Conservation (phyloP, 2,888 invertebrate species). For the Drosophila anomalata region DNA sequence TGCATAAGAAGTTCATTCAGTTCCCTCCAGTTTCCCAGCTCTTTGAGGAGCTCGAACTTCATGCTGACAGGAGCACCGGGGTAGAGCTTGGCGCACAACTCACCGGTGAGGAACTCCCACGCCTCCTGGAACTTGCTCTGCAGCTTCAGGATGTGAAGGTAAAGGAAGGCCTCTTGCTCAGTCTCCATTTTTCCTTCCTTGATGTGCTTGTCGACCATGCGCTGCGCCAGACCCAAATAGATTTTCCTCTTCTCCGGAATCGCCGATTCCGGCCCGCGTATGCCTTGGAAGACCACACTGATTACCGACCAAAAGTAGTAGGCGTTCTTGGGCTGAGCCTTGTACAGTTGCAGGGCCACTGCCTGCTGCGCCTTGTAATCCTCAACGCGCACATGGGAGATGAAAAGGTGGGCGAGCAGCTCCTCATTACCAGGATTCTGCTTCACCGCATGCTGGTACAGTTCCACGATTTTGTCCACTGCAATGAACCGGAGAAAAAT, state of each 20-base stretch:
- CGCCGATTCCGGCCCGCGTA: slow-evolving; percentile 84
- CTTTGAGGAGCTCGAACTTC: slow-evolving; percentile 89
- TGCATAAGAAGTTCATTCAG: slow-evolving; percentile 90
- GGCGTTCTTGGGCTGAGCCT: slow-evolving; percentile 95
- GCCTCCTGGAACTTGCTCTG: slow-evolving; percentile 93
- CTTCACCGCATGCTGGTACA: slow-evolving; percentile 95
- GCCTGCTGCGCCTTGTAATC: slow-evolving; percentile 96
- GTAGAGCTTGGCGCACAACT: slow-evolving; percentile 88
- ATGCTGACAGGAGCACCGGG: slow-evolving; percentile 89
- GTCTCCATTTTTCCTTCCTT: slow-evolving; percentile 94
- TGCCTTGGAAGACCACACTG: slow-evolving; percentile 95
- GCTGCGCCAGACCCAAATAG: slow-evolving; percentile 93
- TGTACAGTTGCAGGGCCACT: slow-evolving; percentile 95
- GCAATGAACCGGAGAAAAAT: slow-evolving; percentile 13
- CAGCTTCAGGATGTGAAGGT: slow-evolving; percentile 93
- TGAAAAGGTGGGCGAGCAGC: slow-evolving; percentile 96
- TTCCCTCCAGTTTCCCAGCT: slow-evolving; percentile 90
- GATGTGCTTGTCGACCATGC: slow-evolving; percentile 96
- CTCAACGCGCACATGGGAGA: slow-evolving; percentile 95
- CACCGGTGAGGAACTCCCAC: slow-evolving; percentile 91
- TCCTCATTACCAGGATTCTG: slow-evolving; percentile 95
- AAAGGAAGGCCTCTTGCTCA: slow-evolving; percentile 96
- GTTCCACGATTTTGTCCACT: slow-evolving; percentile 94
- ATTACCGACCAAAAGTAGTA: slow-evolving; percentile 99
- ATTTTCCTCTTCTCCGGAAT: slow-evolving; percentile 87